Percentiles rank a stretch among this genome's conserved stretches.
These are phyloP conservation scores for Dynastes grantii DNA, from an alignment of 2,888 invertebrate species.

Conservation along the genomic window DNA sequence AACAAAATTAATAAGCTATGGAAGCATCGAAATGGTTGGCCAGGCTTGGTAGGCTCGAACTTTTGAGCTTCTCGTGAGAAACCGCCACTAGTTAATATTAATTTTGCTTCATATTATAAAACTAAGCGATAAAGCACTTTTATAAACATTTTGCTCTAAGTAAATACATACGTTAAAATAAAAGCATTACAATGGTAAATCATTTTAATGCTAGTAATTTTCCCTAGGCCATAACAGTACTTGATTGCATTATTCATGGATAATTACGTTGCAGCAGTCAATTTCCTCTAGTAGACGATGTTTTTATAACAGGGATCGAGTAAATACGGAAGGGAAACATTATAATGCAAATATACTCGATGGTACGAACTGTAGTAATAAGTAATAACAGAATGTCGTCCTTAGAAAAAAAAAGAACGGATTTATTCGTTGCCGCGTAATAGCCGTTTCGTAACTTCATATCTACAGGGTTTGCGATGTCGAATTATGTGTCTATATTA, in stretches of 20 bases:
- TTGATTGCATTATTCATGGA: slow-evolving; percentile 9
- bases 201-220: slow-evolving; percentile 10
- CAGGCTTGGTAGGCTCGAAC: too few relatives aligned
- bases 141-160: too few relatives aligned
- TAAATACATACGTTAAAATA: not conserved
- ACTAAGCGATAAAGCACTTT: too few relatives aligned
- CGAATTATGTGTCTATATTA: slow-evolving; percentile 44
- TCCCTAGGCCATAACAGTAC: not conserved
- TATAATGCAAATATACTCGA: slow-evolving; percentile 8
- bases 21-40: too few relatives aligned
- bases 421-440: slow-evolving; percentile 13
- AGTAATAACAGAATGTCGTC: not conserved
- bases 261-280: not conserved
- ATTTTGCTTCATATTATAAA: too few relatives aligned
- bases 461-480: slow-evolving; percentile 11
- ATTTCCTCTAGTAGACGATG: not conserved
- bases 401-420: not conserved
- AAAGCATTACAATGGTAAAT: not conserved
- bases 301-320: not conserved
- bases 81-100: too few relatives aligned
- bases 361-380: too few relatives aligned
- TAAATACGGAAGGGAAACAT: not conserved
- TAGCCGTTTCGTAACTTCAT: not conserved
- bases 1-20: too few relatives aligned
- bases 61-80: too few relatives aligned